These are phyloP conservation scores for Nycteola revayana DNA, from an alignment of 2,888 invertebrate species.

Conservation along the genomic window DNA sequence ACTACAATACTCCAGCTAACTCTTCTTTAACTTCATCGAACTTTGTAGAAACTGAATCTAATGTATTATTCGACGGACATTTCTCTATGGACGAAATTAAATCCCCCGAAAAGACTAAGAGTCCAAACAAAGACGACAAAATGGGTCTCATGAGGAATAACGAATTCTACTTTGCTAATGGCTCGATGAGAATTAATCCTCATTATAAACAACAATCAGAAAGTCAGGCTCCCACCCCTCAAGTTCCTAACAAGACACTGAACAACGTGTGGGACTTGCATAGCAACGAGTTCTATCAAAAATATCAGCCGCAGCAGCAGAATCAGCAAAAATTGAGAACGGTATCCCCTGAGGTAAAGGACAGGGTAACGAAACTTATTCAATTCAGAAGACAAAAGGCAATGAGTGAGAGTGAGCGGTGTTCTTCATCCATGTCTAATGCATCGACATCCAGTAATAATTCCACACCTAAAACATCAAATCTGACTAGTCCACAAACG, in stretches of 20 bases:
- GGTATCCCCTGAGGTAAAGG: conserved; percentile 46
- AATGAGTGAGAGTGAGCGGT: conserved; percentile 14
- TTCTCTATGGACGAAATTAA: conserved; percentile 62
- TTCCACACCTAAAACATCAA: conserved; percentile 3
- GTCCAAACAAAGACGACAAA: conserved; percentile 7
- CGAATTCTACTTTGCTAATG: conserved; percentile 11
- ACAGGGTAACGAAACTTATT: conserved; percentile 52
- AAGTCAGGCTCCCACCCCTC: not conserved
- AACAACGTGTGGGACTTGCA: not conserved
- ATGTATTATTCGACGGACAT: conserved; percentile 55
- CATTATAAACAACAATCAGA: not conserved
- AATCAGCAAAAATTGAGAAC: conserved; percentile 6
- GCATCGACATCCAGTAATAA: conserved; percentile 5
- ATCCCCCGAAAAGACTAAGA: conserved; percentile 41
- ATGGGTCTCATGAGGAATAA: conserved; percentile 7
- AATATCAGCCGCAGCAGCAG: no score
- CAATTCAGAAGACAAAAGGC: conserved; percentile 50
- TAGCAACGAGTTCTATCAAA: no score
- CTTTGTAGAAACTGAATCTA: conserved; percentile 23
- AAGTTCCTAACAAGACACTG: not conserved
- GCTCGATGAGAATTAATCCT: conserved; percentile 3
- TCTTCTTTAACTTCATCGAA: conserved; percentile 38
- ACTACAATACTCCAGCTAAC: conserved; percentile 58
- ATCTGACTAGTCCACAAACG: not conserved
- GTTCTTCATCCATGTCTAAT: no score